Conservation (phyloP, 2,888 invertebrate species). For the Leptothorax acervorum region DNA sequence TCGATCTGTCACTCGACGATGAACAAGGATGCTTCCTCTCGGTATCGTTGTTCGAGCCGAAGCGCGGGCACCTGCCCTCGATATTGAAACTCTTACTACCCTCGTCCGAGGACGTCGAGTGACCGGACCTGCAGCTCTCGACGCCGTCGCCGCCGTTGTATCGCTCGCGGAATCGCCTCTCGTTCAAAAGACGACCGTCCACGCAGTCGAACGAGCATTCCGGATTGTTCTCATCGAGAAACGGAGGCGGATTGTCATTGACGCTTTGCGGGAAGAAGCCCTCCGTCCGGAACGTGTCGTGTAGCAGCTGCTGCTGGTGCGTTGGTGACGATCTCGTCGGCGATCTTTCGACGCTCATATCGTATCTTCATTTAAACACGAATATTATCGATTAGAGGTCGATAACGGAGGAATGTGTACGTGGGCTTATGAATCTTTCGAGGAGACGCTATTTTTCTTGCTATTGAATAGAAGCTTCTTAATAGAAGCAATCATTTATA, state of each 20-base stretch:
- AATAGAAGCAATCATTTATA: constrained; percentile 3
- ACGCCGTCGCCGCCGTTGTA: constrained; percentile 63
- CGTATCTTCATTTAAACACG: constrained; percentile 74
- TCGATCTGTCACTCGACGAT: constrained; percentile 79
- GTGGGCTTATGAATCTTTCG: constrained; percentile 23
- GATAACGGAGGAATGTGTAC: background rate
- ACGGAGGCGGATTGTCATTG: constrained; percentile 72
- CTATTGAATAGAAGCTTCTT: background rate
- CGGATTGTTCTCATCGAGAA: constrained; percentile 74
- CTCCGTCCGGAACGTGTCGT: constrained; percentile 78
- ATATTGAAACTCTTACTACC: constrained; percentile 75
- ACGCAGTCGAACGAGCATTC: constrained; percentile 79
- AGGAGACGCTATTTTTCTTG: background rate
- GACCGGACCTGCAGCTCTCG: constrained; percentile 73
- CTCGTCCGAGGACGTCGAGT: constrained; percentile 80
- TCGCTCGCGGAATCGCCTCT: constrained; percentile 63
- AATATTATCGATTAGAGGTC: constrained; percentile 40
- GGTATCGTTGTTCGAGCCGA: constrained; percentile 81
- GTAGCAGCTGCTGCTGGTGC: constrained; percentile 67
- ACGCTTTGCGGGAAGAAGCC: constrained; percentile 83
- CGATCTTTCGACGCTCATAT: constrained; percentile 79
- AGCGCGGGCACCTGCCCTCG: constrained; percentile 74
- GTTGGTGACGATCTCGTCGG: constrained; percentile 74
- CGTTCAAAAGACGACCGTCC: constrained; percentile 78
- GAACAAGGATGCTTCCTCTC: constrained; percentile 76